phyloP scores from a whole-genome alignment of 2,797 vertebrate genomes.

The Catostomus latipinnis region DNA sequence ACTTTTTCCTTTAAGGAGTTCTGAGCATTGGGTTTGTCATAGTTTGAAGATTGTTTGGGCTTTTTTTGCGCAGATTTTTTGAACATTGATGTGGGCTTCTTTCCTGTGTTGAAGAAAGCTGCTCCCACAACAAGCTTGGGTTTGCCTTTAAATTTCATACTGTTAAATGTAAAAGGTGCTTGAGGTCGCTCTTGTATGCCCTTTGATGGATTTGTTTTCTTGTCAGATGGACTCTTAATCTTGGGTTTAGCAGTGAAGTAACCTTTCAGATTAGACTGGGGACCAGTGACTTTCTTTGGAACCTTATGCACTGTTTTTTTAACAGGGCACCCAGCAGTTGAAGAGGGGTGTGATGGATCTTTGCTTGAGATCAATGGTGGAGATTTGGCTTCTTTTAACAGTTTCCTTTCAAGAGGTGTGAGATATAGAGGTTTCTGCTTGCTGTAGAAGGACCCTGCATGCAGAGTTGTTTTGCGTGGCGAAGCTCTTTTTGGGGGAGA shows the following conservation, averaged over 20 bases:
- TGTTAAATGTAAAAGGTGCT: slow-evolving; percentile 75
- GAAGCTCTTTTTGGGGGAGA: slow-evolving; percentile 59
- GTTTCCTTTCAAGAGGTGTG: slow-evolving; percentile 86
- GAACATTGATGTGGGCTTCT: slow-evolving; percentile 75
- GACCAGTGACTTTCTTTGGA: slow-evolving; percentile 47
- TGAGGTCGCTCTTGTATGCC: slow-evolving; percentile 66
- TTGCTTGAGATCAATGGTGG: slow-evolving; percentile 43
- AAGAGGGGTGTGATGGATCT: slow-evolving; percentile 37
- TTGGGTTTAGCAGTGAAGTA: slow-evolving; percentile 24
- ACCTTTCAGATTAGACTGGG: slow-evolving; percentile 57
- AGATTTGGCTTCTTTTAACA: slow-evolving; percentile 74
- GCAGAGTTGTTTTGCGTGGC: slow-evolving; percentile 66
- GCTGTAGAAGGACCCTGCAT: slow-evolving; percentile 83
- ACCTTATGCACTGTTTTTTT: slow-evolving; percentile 56
- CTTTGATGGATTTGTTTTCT: slow-evolving; percentile 34
- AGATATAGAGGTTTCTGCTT: slow-evolving; percentile 81
- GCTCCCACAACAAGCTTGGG: slow-evolving; percentile 87
- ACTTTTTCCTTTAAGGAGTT: slow-evolving; percentile 5
- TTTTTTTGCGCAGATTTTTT: slow-evolving; percentile 69
- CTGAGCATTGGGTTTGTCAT: slow-evolving; percentile 43
- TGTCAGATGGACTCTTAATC: not conserved
- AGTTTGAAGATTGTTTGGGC: slow-evolving; percentile 22
- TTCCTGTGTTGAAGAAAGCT: slow-evolving; percentile 87
- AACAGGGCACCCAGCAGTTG: slow-evolving; percentile 40
- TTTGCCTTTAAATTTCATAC: slow-evolving; percentile 82